Evolutionary conservation across 2,797 vertebrate genomes (phyloP).

Genomic region (Ctenopoma kingsleyae): DNA sequence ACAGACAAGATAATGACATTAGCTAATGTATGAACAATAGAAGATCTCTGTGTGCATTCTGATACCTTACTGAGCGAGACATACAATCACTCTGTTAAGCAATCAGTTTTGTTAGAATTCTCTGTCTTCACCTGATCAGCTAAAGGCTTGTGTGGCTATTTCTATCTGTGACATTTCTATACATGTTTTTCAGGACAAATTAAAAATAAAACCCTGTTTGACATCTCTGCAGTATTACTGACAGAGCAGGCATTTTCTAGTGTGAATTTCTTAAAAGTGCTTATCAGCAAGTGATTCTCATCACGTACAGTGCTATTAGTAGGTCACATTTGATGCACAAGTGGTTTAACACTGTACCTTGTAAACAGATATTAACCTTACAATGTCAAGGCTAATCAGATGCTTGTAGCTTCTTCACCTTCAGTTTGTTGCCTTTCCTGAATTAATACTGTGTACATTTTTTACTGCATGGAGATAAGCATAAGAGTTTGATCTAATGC

Average conservation of each 20-base stretch:
- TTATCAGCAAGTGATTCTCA: constrained; percentile 53
- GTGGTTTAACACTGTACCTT: constrained; percentile 67
- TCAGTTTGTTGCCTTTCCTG: constrained; percentile 34
- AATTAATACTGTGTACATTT: constrained; percentile 2
- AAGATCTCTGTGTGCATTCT: constrained; percentile 72
- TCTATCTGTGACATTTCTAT: background rate
- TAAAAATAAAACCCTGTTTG: constrained; percentile 38
- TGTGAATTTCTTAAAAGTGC: constrained; percentile 53
- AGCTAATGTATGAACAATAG: constrained; percentile 83
- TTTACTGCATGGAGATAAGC: constrained; percentile 7
- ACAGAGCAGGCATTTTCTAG: constrained; percentile 37
- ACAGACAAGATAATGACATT: constrained; percentile 86
- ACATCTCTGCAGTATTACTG: constrained; percentile 22
- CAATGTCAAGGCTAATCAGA: constrained; percentile 67
- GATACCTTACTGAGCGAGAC: constrained; percentile 57
- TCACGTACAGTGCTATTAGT: constrained; percentile 60
- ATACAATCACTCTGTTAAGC: constrained; percentile 60
- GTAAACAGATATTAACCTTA: constrained; percentile 69
- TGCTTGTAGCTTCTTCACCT: constrained; percentile 51
- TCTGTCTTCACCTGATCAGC: constrained; percentile 39
- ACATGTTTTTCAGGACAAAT: constrained; percentile 15
- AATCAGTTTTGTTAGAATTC: constrained; percentile 51
- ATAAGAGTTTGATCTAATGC: constrained; percentile 8
- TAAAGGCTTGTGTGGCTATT: constrained; percentile 31
- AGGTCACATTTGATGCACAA: constrained; percentile 66